Evolutionary conservation across 2,888 invertebrate genomes (phyloP).

Genomic region (Lapara coniferarum): DNA sequence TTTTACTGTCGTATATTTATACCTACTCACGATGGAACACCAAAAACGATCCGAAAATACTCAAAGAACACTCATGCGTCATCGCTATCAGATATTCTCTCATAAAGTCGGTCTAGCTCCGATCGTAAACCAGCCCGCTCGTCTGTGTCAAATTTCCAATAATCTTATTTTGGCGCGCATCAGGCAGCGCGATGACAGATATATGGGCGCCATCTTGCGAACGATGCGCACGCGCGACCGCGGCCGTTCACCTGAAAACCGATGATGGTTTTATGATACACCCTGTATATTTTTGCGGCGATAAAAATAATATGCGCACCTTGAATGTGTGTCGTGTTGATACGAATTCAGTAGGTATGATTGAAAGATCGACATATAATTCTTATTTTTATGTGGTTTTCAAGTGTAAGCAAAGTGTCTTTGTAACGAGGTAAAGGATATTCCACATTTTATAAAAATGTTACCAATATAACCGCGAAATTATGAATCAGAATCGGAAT

Average conservation of each 20-base stretch:
- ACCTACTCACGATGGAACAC: background rate
- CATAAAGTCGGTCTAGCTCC: conserved; percentile 54
- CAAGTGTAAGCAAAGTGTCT: too few relatives aligned
- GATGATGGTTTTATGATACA: conserved; percentile 75
- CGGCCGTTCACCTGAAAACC: conserved; percentile 79
- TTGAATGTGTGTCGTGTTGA: conserved; percentile 59
- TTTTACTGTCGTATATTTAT: conserved; percentile 4
- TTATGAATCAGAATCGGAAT: too few relatives aligned
- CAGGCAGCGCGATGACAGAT: conserved; percentile 77
- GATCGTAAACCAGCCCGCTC: conserved; percentile 73
- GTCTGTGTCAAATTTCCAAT: conserved; percentile 80
- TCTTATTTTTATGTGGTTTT: background rate
- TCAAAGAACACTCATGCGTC: conserved; percentile 73
- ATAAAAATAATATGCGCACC: conserved; percentile 73
- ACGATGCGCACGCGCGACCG: conserved; percentile 60
- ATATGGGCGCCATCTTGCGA: conserved; percentile 77
- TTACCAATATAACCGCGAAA: too few relatives aligned
- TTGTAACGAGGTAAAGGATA: background rate
- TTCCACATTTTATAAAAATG: too few relatives aligned
- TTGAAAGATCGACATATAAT: conserved; percentile 9
- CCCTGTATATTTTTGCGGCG: conserved; percentile 65
- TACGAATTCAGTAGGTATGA: conserved; percentile 8
- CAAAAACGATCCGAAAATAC: conserved; percentile 56
- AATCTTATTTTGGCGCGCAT: conserved; percentile 83
- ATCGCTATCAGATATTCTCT: conserved; percentile 45